These are phyloP conservation scores for Caenorhabditis inopinata DNA, from an alignment of 1,140 invertebrate genomes.

Conservation along the genomic window DNA sequence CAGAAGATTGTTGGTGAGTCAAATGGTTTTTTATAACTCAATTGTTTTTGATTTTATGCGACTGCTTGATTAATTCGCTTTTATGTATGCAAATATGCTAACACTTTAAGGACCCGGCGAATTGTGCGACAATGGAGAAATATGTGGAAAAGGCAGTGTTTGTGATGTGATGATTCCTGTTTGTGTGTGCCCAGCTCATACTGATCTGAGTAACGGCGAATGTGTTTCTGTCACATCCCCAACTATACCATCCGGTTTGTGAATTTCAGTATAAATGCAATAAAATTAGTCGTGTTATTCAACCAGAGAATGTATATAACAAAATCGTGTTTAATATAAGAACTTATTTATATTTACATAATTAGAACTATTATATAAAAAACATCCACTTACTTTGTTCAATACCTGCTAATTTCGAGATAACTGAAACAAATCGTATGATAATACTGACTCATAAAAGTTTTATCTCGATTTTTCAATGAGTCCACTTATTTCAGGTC, in stretches of 20 bases:
- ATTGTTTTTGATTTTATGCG: neutral
- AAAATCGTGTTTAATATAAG: neutral
- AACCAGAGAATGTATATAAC: neutral
- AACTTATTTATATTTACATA: too few relatives aligned
- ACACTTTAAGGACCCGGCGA: constrained; percentile 61
- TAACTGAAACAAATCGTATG: too few relatives aligned
- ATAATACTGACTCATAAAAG: too few relatives aligned
- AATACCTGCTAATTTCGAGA: too few relatives aligned
- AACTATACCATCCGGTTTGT: constrained; percentile 33
- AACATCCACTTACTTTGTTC: too few relatives aligned
- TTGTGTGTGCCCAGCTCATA: constrained; percentile 62
- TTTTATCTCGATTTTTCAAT: too few relatives aligned
- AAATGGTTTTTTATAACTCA: neutral
- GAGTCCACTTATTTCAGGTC: neutral
- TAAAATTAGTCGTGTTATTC: neutral
- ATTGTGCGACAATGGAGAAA: constrained; percentile 58
- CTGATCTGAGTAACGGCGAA: constrained; percentile 56
- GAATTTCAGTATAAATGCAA: constrained; percentile 21
- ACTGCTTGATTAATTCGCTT: neutral
- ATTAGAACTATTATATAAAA: too few relatives aligned
- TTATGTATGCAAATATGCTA: neutral
- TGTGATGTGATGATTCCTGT: constrained; percentile 61
- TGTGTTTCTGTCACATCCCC: constrained; percentile 45
- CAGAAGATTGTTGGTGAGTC: constrained; percentile 58
- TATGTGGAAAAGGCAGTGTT: constrained; percentile 57